These are phyloP conservation scores for Aphelenchoides fujianensis DNA, from an alignment of 1,140 invertebrate species.

Conservation along the genomic window DNA sequence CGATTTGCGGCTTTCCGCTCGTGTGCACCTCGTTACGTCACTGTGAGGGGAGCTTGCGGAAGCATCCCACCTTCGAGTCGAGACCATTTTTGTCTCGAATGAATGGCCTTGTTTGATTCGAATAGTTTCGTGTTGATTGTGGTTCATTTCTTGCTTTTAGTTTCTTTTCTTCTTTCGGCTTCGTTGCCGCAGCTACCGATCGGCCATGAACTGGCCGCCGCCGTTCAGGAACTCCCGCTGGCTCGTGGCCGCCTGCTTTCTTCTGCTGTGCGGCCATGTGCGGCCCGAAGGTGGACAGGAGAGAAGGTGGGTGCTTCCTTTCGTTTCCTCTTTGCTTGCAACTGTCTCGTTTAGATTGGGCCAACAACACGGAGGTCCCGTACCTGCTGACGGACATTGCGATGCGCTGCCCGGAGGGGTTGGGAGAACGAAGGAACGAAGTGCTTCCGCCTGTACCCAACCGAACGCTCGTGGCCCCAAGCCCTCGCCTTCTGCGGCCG, in stretches of 20 bases:
- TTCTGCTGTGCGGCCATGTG: not conserved
- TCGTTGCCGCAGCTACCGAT: too few relatives aligned
- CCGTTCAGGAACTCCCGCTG: not conserved
- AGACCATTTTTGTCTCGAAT: too few relatives aligned
- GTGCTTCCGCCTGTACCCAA: conserved; percentile 44
- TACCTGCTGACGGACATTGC: conserved; percentile 44
- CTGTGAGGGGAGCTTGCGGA: too few relatives aligned
- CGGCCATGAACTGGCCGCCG: not conserved
- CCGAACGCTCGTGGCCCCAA: conserved; percentile 59
- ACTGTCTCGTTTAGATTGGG: conserved; percentile 1
- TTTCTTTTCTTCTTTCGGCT: too few relatives aligned
- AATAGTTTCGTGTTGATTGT: too few relatives aligned
- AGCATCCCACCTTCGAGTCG: too few relatives aligned
- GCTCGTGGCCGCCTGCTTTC: not conserved
- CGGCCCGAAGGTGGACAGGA: too few relatives aligned
- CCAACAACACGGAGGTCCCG: conserved; percentile 22
- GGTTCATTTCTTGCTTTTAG: too few relatives aligned
- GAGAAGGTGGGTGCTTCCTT: not conserved
- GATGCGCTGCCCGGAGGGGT: conserved; percentile 54
- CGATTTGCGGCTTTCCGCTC: too few relatives aligned
- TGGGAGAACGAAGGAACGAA: conserved; percentile 52
- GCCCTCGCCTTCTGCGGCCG: conserved; percentile 54
- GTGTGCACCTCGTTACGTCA: too few relatives aligned
- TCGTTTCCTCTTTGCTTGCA: too few relatives aligned
- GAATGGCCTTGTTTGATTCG: too few relatives aligned